Evolutionary conservation across 2,113 vertebrate genomes (phyloP), one percentile per base, ranked within the genome.

Genomic region (Cryptotis parvus): DNA sequence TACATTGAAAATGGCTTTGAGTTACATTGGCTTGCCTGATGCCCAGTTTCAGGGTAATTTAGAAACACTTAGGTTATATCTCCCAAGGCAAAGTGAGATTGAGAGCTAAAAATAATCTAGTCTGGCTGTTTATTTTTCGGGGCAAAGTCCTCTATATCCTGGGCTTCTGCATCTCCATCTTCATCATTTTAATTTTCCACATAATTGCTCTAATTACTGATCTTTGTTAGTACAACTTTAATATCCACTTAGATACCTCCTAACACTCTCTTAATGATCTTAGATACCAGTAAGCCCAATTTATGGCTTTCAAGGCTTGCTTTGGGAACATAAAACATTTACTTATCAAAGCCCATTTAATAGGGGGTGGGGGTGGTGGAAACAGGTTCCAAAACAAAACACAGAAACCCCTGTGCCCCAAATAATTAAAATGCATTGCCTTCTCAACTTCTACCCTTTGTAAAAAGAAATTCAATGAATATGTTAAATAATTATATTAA

Each of bases 121-220:
- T n/a, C 26, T 61, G 35, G 41, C 78, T 90, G 16, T 10, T 33
- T 70, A 49, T 73, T n/a, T n/a, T 80, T 85, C 58, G 72, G 70
- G 58, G 69, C 24, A 82, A 88, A 55, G 33, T 26, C 79, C 33
- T 79, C n/a, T 66, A 79, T 82, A 78, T 4, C 18, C 41, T 55
- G 27, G 65, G 5, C 16, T 41, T 31, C 16, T 26, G 26, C 16
- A 73, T 76, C 43, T 87, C 52, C 22, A 76, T n/a, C 41, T 65
- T 24, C 31, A 73, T 66, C 37, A 79, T 75, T 33, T 80, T 76
- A 52, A 33, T 87, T 76, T 76, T 16, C 43, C 89, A 69, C 39
- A n/a, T 76, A 90, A 90, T 75, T 89, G 37, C 37, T 86, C 77
- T 88, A 85, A 84, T 70, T 77, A 88, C 1, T 15, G 24, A 83